Evolutionary conservation across 2,888 invertebrate species (phyloP).

Genomic region (Asteroscopus sphinx): DNA sequence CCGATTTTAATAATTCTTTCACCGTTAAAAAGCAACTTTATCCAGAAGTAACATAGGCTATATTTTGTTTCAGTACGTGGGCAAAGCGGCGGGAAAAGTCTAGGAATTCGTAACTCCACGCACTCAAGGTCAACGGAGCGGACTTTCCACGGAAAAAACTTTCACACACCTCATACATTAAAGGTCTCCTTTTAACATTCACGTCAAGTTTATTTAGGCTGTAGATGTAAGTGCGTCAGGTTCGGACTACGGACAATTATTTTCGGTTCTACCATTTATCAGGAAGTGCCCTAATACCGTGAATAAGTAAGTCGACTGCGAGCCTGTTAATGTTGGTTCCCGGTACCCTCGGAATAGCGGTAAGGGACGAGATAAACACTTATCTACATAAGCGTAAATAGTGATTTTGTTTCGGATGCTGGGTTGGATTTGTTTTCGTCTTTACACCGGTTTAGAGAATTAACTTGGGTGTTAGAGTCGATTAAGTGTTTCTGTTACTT

Average conservation of each 20-base stretch:
- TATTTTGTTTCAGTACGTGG: too few species aligned
- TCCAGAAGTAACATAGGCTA: too few species aligned
- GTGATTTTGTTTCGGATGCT: slow-evolving; percentile 44
- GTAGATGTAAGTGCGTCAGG: slow-evolving; percentile 31
- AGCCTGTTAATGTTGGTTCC: slow-evolving; percentile 53
- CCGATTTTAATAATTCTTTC: too few species aligned
- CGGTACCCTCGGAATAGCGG: slow-evolving; percentile 45
- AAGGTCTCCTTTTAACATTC: slow-evolving; percentile 51
- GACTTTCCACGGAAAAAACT: too few species aligned
- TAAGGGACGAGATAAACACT: slow-evolving; percentile 52
- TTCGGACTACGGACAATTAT: slow-evolving; percentile 49
- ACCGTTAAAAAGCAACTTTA: too few species aligned
- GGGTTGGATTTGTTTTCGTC: slow-evolving; percentile 50
- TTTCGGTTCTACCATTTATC: slow-evolving; percentile 54
- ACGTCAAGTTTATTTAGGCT: slow-evolving; percentile 59
- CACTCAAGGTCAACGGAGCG: too few species aligned
- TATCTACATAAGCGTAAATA: slow-evolving; percentile 59
- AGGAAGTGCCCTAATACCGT: slow-evolving; percentile 57
- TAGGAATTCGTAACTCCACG: too few species aligned
- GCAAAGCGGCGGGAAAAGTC: too few species aligned
- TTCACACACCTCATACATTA: slow-evolving; percentile 31
- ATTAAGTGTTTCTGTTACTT: too few species aligned
- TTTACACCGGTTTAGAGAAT: slow-evolving; percentile 40
- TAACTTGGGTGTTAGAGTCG: slow-evolving; percentile 32
- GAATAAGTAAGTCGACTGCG: slow-evolving; percentile 62